Base-by-base conservation (phyloP, 2,113 vertebrate genomes). In the Cranoglanis bouderius region DNA sequence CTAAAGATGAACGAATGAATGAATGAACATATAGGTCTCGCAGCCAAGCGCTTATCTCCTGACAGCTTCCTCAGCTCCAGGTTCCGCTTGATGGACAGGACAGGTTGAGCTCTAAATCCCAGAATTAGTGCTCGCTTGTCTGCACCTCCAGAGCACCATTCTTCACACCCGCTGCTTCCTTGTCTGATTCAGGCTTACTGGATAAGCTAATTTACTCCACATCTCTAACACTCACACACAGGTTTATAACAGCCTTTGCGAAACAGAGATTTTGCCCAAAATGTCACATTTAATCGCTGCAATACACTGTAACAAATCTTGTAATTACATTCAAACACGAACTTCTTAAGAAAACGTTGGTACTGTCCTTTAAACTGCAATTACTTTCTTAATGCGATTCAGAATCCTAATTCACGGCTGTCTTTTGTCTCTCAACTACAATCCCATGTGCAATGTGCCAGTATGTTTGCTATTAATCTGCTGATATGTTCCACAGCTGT, bases 61-160 rank as follows among this genome's bases (percentile, higher is more conserved):
- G 24, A 40, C 8, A 38, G 13, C n/a, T 29, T 57, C 51, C 67
- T 29, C 0, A 21, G 16, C 26, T 51, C 55, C 38, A 3, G 9
- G 12, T 63, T 82, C n/a, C 32, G 46, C 19, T 59, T 80, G 38
- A n/a, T 21, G 63, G 61, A 82, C 40, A 5, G 19, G 46, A 57
- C 46, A 82, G 26, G 6, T 70, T 82, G 61, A 82, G 77, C 86
- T 67, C 40, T 82, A 87, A 87, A 87, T 67, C 86, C 86, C 8
- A 55, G 61, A 82, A 87, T 82, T 77, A 87, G 35, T 3, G 4
- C 63, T 82, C 14, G 63, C 61, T 21, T 65, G 32, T 82, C 86
- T 70, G 49, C 78, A 82, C 78, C 81, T 59, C 35, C 35, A 82
- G 81, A 59, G 81, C n/a, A n/a, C 61, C 72, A 12, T 78, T 40